phyloP scores from a whole-genome alignment of 1,140 invertebrate species.

The Monomorium pharaonis region DNA sequence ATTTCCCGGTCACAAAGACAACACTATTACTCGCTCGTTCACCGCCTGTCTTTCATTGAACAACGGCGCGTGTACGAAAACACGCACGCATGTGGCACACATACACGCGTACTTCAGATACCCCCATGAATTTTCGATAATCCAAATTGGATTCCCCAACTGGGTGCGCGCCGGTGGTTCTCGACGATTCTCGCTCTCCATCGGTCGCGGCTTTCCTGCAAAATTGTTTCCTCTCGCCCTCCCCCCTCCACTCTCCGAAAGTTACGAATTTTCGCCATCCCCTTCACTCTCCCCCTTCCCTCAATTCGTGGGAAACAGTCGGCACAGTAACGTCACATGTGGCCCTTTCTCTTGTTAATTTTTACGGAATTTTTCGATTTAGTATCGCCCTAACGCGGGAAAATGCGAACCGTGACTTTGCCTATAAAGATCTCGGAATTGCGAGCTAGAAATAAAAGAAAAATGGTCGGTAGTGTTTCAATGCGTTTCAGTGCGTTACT shows the following conservation, averaged over 20 bases:
- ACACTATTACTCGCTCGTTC: constrained; percentile 30
- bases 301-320: neutral
- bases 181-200: constrained; percentile 42
- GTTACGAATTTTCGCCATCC: constrained; percentile 53
- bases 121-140: constrained; percentile 83
- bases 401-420: constrained; percentile 45
- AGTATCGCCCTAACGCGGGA: neutral
- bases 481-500: neutral
- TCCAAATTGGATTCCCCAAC: constrained; percentile 81
- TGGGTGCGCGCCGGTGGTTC: constrained; percentile 60
- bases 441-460: constrained; percentile 15
- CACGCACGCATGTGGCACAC: neutral
- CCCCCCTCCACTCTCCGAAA: neutral
- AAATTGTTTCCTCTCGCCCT: constrained; percentile 57
- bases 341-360: neutral
- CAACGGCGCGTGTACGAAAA: constrained; percentile 67
- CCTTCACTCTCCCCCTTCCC: too few species aligned
- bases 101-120: constrained; percentile 17
- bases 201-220: constrained; percentile 25
- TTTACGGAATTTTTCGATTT: constrained; percentile 1
- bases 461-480: neutral
- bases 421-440: constrained; percentile 29
- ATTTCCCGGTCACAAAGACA: constrained; percentile 34
- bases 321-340: neutral
- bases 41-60: constrained; percentile 70